These are phyloP conservation scores for Nomada goodeniana DNA, from an alignment of 2,888 invertebrate genomes.

Conservation along the genomic window DNA sequence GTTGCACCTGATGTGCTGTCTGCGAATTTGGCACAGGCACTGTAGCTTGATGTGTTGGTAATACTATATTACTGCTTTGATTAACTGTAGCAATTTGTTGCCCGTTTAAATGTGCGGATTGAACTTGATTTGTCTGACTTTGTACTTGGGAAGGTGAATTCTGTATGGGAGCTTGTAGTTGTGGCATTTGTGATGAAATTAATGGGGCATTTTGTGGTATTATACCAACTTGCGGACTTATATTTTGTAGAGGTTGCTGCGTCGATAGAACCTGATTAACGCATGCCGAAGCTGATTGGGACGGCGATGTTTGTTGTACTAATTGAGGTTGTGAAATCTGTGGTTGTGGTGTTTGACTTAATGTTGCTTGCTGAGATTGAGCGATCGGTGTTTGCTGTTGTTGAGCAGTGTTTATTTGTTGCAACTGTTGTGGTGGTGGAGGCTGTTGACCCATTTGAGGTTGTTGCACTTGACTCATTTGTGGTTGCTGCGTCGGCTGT, in stretches of 20 bases:
- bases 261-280: conserved; percentile 62
- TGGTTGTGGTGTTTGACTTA: conserved; percentile 53
- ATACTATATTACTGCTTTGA: conserved; percentile 70
- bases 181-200: conserved; percentile 75
- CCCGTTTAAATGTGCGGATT: conserved; percentile 65
- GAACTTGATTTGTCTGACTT: conserved; percentile 66
- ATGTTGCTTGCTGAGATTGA: conserved; percentile 69
- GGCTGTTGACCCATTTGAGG: conserved; percentile 62
- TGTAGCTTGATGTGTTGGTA: conserved; percentile 72
- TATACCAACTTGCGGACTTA: conserved; percentile 62
- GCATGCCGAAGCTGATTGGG: conserved; percentile 52
- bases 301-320: conserved; percentile 45
- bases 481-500: conserved; percentile 65
- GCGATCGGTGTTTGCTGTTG: conserved; percentile 77
- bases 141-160: conserved; percentile 66
- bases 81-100: conserved; percentile 75
- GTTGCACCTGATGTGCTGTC: conserved; percentile 70
- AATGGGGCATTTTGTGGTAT: conserved; percentile 66
- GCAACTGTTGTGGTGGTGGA: conserved; percentile 62
- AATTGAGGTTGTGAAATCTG: conserved; percentile 66
- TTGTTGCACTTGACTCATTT: conserved; percentile 66
- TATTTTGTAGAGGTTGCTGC: conserved; percentile 55
- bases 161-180: conserved; percentile 72
- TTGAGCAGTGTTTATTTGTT: conserved; percentile 60
- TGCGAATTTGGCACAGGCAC: conserved; percentile 72